These are phyloP conservation scores for Drymodes brunneopygia DNA, from an alignment of 2,113 vertebrate genomes.

Conservation along the genomic window DNA sequence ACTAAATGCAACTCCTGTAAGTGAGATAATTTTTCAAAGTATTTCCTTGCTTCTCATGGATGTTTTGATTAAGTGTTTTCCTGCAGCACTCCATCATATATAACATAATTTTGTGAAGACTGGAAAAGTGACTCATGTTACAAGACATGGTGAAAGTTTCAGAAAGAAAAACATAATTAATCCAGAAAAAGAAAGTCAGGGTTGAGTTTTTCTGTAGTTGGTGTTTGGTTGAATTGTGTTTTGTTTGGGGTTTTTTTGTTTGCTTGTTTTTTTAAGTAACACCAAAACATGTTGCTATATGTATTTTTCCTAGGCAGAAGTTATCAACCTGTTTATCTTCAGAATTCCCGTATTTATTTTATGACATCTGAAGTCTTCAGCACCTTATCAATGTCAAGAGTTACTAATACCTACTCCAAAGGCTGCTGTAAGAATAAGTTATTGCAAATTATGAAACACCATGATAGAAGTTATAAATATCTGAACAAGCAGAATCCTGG, in stretches of 20 bases:
- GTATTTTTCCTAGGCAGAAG: neutral
- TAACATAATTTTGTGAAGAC: neutral
- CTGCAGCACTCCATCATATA: neutral
- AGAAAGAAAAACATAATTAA: neutral
- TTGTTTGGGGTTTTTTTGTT: neutral
- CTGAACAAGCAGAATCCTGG: neutral
- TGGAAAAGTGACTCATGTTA: neutral
- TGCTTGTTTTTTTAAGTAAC: neutral
- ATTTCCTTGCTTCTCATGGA: neutral
- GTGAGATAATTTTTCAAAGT: neutral
- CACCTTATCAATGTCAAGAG: neutral
- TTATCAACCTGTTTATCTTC: neutral
- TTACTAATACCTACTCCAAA: neutral
- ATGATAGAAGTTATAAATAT: neutral
- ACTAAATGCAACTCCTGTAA: neutral
- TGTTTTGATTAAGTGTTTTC: neutral
- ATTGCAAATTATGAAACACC: neutral
- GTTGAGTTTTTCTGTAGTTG: accelerated
- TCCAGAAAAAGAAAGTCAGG: neutral
- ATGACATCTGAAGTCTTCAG: neutral
- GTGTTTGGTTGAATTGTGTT: neutral
- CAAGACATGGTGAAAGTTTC: neutral
- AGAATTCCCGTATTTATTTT: neutral
- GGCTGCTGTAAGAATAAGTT: neutral
- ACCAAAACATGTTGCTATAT: neutral